Evolutionary conservation across 2,888 invertebrate genomes (phyloP).

Genomic region (Sylvicola fuscatus): DNA sequence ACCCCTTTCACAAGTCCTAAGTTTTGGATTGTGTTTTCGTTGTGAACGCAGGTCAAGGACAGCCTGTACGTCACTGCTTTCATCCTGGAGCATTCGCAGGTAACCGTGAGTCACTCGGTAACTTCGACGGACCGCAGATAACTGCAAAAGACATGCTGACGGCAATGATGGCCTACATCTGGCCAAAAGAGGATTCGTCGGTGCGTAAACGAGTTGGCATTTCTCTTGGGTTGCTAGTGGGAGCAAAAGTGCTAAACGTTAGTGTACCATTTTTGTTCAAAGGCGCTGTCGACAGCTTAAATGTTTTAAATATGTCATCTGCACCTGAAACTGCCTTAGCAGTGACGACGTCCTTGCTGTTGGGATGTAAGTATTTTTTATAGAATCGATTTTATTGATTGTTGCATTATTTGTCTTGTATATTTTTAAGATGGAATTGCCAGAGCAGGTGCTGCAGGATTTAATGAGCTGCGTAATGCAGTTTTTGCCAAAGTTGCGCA

Average conservation of each 20-base stretch:
- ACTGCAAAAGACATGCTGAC: conserved; percentile 59
- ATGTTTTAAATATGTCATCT: conserved; percentile 51
- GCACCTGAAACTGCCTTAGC: conserved; percentile 66
- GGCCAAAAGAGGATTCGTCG: conserved; percentile 60
- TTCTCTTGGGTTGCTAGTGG: conserved; percentile 57
- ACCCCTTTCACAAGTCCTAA: too few species aligned
- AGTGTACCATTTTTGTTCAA: conserved; percentile 93
- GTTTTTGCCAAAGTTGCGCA: conserved; percentile 97
- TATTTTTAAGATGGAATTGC: conserved; percentile 70
- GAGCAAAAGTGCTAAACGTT: conserved; percentile 76
- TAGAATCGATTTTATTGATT: conserved; percentile 4
- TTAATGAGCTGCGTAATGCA: conserved; percentile 93
- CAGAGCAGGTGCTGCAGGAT: conserved; percentile 70
- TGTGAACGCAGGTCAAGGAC: conserved; percentile 18
- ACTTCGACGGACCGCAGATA: conserved; percentile 38
- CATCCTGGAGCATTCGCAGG: conserved; percentile 61
- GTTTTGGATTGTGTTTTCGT: too few species aligned
- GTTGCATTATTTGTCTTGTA: conserved; percentile 5
- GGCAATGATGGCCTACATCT: conserved; percentile 80
- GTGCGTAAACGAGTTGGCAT: conserved; percentile 46
- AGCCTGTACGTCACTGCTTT: conserved; percentile 54
- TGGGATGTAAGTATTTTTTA: conserved; percentile 56
- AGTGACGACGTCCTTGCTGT: conserved; percentile 52
- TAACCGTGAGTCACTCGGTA: conserved; percentile 33
- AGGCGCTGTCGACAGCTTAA: conserved; percentile 75